phyloP scores from a whole-genome alignment of 2,113 vertebrate genomes.

The Ictalurus punctatus region DNA sequence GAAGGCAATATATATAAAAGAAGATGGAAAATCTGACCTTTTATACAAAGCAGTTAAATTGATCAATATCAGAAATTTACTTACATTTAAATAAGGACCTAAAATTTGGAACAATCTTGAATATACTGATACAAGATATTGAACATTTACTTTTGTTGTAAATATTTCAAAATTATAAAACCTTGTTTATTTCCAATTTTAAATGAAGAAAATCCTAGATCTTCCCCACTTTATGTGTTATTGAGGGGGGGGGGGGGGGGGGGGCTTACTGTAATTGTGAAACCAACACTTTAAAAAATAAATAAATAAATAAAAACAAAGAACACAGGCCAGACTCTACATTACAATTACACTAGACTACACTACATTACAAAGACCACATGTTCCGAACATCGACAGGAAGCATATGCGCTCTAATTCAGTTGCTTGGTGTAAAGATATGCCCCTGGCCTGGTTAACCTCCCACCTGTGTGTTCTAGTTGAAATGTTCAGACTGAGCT shows the following conservation, averaged over 20 bases:
- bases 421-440: slow-evolving; percentile 5
- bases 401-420: slow-evolving; percentile 19
- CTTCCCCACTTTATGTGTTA: neutral
- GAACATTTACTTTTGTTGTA: neutral
- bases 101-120: neutral
- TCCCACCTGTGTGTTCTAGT: slow-evolving; percentile 35
- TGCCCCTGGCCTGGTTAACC: slow-evolving; percentile 24
- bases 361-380: neutral
- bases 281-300: neutral
- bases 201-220: no score
- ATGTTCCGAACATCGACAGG: neutral
- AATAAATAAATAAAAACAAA: no score
- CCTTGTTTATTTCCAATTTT: neutral
- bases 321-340: no score
- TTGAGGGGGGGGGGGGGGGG: no score
- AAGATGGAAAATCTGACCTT: neutral
- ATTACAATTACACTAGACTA: neutral
- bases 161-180: no score
- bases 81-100: neutral
- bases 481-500: slow-evolving; percentile 39
- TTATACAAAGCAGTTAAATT: neutral
- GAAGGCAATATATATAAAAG: neutral
- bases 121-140: neutral
- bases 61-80: neutral
- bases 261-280: neutral